Evolutionary conservation across 2,113 vertebrate species (phyloP).

Genomic region (Phalacrocorax brasilianus): DNA sequence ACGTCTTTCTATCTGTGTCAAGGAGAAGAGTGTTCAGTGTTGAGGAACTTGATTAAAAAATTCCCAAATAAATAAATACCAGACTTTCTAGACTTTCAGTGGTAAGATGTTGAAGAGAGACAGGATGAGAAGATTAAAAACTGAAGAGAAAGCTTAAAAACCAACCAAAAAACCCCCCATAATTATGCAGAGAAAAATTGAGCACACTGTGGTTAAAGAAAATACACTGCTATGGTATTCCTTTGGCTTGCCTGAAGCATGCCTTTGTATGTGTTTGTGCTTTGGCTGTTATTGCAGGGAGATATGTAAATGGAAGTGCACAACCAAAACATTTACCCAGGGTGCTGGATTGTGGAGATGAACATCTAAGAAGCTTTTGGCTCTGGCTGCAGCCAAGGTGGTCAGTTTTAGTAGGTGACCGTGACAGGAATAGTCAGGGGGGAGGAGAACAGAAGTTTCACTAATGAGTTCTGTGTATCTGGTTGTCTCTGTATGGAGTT

Average conservation of each 20-base stretch:
- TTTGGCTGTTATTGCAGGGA: not conserved
- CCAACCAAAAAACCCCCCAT: fast-evolving
- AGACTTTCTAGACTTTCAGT: not conserved
- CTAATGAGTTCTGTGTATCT: not conserved
- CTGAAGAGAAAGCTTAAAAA: not conserved
- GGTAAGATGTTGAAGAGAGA: not conserved
- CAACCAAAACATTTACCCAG: not conserved
- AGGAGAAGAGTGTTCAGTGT: not conserved
- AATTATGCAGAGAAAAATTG: not conserved
- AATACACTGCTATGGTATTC: not conserved
- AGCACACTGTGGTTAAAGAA: not conserved
- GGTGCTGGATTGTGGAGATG: not conserved
- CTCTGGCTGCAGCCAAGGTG: not conserved
- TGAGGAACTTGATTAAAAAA: not conserved
- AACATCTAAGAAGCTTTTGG: not conserved
- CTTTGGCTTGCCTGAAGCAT: not conserved
- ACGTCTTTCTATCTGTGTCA: not conserved
- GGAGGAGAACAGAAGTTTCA: not conserved
- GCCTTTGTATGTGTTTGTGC: not conserved
- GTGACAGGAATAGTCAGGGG: not conserved
- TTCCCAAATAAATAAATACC: not conserved
- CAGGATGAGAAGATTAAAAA: not conserved
- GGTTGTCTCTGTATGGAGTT: not conserved
- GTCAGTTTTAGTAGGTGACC: not conserved
- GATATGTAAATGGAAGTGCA: not conserved